Base-by-base conservation (phyloP, 1,140 invertebrate species). In the Euura lappo region DNA sequence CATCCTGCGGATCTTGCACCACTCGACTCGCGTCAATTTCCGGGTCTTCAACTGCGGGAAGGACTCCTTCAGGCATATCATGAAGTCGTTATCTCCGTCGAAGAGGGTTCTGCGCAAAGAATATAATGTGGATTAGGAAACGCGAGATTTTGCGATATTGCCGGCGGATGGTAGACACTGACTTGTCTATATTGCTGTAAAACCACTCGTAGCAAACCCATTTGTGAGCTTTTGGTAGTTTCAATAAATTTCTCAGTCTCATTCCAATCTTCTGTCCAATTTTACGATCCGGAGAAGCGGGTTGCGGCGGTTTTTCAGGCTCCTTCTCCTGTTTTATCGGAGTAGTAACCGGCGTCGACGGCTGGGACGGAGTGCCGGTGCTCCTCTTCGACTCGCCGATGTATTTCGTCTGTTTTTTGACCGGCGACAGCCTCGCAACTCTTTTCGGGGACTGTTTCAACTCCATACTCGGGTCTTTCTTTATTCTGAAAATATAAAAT, bases 121-220 rank as follows among this genome's bases (percentile, higher is more conserved):
- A 60, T 11, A 60, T 44, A 45, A 69, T 65, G 28, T 5, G 28
- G 45, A 64, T 69, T 11, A 10, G 65, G 28, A 28, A 28, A 28
- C 28, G 1, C 28, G 65, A 72, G 68, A 71, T 28, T 1, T 28
- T 28, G 65, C 73, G 68, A 71, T 28, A 28, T 28, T 28, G 28
- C 28, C 0, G 28, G 28, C 1, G 28, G 28, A 1, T 28, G 28
- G 28, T 28, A 28, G 28, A 28, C 77, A 88, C 90, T 85, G 88
- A 93, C 92, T 92, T 91, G 86, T 99, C 98, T 78, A 99, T 94
- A 83, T 98, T 99, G 79, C 97, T 99, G 85, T 99, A 99, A 89
- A 99, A 99, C 94, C 97, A 99, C 86, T 99, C 98, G 87, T 97
- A 99, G 84, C 97, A 99, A 2, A 99, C 97, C 97, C 97, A 99